Conservation (phyloP, 2,888 invertebrate species). For the Chesias legatella region DNA sequence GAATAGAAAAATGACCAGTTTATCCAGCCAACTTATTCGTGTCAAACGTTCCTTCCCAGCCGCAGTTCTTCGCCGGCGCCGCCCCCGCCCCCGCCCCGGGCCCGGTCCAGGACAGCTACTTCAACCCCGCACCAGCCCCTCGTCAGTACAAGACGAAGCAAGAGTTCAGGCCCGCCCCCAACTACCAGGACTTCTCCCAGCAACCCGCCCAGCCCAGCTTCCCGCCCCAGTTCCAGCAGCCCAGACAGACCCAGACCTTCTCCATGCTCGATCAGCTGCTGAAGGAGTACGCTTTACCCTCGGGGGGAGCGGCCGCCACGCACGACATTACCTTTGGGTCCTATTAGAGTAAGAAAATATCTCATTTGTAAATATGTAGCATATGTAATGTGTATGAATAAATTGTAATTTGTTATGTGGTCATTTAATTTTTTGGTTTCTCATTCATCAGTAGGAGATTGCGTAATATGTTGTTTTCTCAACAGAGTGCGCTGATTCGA, state of each 20-base stretch:
- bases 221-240: constrained; percentile 37
- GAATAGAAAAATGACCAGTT: no score
- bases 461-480: no score
- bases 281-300: constrained; percentile 89
- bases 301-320: constrained; percentile 83
- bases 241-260: constrained; percentile 48
- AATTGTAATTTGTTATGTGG: constrained; percentile 24
- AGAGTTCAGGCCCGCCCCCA: constrained; percentile 51
- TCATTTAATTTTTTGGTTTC: constrained; percentile 15
- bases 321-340: constrained; percentile 93
- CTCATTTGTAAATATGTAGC: constrained; percentile 69
- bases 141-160: constrained; percentile 57
- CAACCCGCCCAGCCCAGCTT: constrained; percentile 27
- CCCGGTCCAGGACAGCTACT: constrained; percentile 52
- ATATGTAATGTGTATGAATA: constrained; percentile 45
- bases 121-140: constrained; percentile 53
- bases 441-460: background rate
- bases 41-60: constrained; percentile 47
- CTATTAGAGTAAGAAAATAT: constrained; percentile 75
- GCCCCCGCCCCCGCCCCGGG: constrained; percentile 46
- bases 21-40: no score
- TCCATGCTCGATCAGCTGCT: constrained; percentile 88
- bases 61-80: constrained; percentile 69
- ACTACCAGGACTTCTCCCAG: constrained; percentile 45
- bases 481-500: no score